phyloP scores from a whole-genome alignment of 2,113 vertebrate species.

The Dascyllus trimaculatus region DNA sequence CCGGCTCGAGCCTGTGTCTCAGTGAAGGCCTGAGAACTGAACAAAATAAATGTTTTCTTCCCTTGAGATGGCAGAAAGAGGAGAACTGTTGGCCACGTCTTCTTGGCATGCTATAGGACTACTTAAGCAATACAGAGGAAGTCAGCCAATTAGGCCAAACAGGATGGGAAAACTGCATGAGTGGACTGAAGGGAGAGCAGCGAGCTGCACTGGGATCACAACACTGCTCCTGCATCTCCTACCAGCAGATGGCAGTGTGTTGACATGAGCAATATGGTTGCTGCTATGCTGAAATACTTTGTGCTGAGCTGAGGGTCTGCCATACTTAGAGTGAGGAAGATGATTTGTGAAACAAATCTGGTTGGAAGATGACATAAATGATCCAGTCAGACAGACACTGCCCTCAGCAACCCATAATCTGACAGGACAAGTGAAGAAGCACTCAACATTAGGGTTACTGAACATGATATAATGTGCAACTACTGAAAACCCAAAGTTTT shows the following conservation, averaged over 20 bases:
- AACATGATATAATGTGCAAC: conserved; percentile 20
- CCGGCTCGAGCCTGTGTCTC: not conserved
- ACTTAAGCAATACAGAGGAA: conserved; percentile 29
- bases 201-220: not conserved
- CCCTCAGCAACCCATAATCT: not conserved
- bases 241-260: conserved; percentile 65
- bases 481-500: conserved; percentile 54
- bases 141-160: conserved; percentile 4
- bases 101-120: not conserved
- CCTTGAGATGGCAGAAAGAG: not conserved
- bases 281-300: not conserved
- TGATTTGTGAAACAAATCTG: not conserved
- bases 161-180: not conserved
- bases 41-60: conserved; percentile 1
- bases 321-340: not conserved
- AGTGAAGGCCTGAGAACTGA: conserved; percentile 3
- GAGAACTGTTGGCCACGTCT: not conserved
- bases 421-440: not conserved
- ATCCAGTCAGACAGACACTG: conserved; percentile 3
- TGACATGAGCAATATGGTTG: conserved; percentile 7
- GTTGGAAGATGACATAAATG: not conserved
- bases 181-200: not conserved
- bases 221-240: not conserved
- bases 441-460: not conserved
- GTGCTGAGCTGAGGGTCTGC: not conserved